Evolutionary conservation across 2,888 invertebrate genomes (phyloP).

Genomic region (Lucinisca nassula): DNA sequence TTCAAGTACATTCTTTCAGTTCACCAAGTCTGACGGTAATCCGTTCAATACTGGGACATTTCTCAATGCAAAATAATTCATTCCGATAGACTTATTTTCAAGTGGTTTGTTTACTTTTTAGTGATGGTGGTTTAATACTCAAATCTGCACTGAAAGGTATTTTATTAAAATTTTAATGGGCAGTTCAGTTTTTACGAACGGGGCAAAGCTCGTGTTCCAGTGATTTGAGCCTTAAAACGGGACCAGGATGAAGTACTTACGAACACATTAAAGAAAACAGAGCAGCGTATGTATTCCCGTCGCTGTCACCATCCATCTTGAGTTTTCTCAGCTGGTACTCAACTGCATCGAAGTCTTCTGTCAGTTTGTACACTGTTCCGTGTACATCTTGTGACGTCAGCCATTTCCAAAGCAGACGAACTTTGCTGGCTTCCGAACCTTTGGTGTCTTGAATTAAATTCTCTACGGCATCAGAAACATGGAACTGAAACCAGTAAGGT

Average conservation of each 20-base stretch:
- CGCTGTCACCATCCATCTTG: not conserved
- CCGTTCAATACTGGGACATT: no score
- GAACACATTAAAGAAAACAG: constrained; percentile 49
- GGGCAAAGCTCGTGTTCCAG: no score
- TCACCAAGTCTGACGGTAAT: no score
- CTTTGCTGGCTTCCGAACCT: not conserved
- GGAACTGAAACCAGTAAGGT: not conserved
- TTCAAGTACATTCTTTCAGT: no score
- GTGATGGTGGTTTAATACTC: no score
- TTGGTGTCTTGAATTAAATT: not conserved
- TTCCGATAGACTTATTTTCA: no score
- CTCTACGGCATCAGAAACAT: not conserved
- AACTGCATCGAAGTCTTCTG: constrained; percentile 33
- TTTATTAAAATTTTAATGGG: no score
- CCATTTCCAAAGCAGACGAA: constrained; percentile 40
- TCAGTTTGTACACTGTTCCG: not conserved
- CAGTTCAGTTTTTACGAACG: no score
- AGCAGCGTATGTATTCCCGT: constrained; percentile 46
- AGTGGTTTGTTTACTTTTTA: no score
- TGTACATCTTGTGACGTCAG: constrained; percentile 30
- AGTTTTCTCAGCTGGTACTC: constrained; percentile 42
- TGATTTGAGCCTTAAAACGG: no score
- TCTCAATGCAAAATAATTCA: no score
- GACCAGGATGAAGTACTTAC: not conserved
- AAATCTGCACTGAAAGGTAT: no score